Evolutionary conservation across 1,140 invertebrate species (phyloP).

Genomic region (Dendrolimus punctatus): DNA sequence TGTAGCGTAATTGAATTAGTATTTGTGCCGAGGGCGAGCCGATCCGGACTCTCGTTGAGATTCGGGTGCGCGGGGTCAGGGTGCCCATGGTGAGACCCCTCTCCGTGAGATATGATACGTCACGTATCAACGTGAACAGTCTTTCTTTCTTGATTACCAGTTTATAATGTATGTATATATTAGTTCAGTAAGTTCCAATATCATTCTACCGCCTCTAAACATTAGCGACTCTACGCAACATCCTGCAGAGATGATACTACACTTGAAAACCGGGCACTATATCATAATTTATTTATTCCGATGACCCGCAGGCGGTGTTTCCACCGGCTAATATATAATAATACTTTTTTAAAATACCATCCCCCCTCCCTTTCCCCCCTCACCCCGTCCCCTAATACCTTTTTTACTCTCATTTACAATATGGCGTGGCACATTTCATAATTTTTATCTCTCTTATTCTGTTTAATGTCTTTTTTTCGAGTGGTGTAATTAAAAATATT

Average conservation of each 20-base stretch:
- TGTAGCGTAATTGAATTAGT: too few relatives aligned
- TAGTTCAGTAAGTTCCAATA: too few relatives aligned
- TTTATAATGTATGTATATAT: too few relatives aligned
- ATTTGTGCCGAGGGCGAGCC: too few relatives aligned
- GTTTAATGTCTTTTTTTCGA: conserved; percentile 56
- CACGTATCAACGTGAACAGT: too few relatives aligned
- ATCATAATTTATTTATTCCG: conserved; percentile 68
- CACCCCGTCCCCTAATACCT: conserved; percentile 1
- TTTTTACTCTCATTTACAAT: conserved; percentile 59
- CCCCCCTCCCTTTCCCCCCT: conserved; percentile 20
- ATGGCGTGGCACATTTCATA: conserved; percentile 23
- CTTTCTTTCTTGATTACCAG: too few relatives aligned
- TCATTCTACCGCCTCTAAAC: conserved; percentile 16
- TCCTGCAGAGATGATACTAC: conserved; percentile 27
- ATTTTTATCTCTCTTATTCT: conserved; percentile 47
- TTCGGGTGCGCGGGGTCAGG: too few relatives aligned
- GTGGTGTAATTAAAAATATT: conserved; percentile 63
- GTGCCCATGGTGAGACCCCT: too few relatives aligned
- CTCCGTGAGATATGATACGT: too few relatives aligned
- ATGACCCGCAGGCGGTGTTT: conserved; percentile 49
- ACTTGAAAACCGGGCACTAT: conserved; percentile 47
- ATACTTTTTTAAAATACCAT: conserved; percentile 48
- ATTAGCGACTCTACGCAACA: conserved; percentile 23
- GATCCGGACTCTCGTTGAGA: too few relatives aligned
- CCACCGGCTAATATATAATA: conserved; percentile 41